Percentiles rank a stretch among this genome's conserved stretches.
phyloP scores from a whole-genome alignment of 2,888 invertebrate genomes.

The Agonopterix arenella region DNA sequence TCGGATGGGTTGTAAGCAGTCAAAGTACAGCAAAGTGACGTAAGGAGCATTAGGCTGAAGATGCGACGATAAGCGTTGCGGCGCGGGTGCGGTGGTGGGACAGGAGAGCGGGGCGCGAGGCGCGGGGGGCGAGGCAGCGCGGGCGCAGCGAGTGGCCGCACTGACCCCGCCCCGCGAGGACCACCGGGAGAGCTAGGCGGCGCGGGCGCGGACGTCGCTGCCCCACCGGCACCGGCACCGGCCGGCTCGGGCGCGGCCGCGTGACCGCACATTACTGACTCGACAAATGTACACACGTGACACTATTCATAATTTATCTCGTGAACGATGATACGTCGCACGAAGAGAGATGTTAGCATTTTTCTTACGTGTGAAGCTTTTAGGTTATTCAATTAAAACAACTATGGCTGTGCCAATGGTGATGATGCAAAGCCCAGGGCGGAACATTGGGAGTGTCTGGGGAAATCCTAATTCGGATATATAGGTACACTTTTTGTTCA shows the following conservation, averaged over 20 bases:
- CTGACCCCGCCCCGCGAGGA: conserved; percentile 72
- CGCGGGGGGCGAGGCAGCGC: conserved; percentile 35
- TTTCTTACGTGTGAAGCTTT: conserved; percentile 13
- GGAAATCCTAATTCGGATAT: background rate
- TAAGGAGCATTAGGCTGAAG: conserved; percentile 65
- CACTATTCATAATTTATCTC: conserved; percentile 45
- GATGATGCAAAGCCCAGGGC: background rate
- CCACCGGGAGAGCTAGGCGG: conserved; percentile 77
- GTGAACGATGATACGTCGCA: conserved; percentile 29
- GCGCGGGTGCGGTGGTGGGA: conserved; percentile 32
- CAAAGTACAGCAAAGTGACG: conserved; percentile 49
- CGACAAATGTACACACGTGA: conserved; percentile 46
- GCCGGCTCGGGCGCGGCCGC: conserved; percentile 17
- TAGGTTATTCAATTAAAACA: conserved; percentile 9
- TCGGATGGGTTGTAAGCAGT: conserved; percentile 9
- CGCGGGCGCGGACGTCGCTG: conserved; percentile 42
- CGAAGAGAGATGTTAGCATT: conserved; percentile 18
- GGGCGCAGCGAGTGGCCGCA: conserved; percentile 60
- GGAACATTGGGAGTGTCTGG: conserved; percentile 7
- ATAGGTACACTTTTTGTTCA: too few relatives aligned
- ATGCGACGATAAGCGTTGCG: conserved; percentile 64
- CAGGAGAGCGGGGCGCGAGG: conserved; percentile 27
- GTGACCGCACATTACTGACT: conserved; percentile 39
- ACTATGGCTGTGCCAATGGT: too few relatives aligned
- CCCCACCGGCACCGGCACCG: conserved; percentile 14